Percentiles rank a stretch among this genome's conserved stretches.
Conservation (phyloP, 2,888 invertebrate species). For the Melinaea marsaeus region DNA sequence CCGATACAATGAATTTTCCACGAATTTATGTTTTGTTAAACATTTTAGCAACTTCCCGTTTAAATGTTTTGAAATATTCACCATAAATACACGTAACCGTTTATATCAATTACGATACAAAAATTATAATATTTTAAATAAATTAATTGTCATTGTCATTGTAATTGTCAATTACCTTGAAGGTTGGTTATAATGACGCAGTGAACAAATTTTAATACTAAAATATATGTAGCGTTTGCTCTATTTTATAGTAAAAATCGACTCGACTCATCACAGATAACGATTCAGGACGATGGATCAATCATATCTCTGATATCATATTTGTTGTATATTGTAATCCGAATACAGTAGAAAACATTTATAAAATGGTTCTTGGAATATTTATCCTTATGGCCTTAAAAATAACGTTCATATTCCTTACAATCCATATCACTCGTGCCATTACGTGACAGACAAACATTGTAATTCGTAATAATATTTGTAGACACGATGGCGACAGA, state of each 20-base stretch:
- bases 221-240: no score
- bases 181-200: no score
- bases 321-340: slow-evolving; percentile 1
- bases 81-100: background rate
- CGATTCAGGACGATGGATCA: slow-evolving; percentile 26
- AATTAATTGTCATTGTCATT: background rate
- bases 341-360: background rate
- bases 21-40: slow-evolving; percentile 26
- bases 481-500: slow-evolving; percentile 31
- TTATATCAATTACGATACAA: no score
- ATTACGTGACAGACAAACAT: slow-evolving; percentile 12
- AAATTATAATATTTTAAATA: background rate
- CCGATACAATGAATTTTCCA: slow-evolving; percentile 35
- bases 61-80: slow-evolving; percentile 5
- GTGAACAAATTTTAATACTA: no score
- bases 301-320: slow-evolving; percentile 20
- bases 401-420: background rate
- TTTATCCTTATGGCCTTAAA: background rate
- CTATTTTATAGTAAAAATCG: slow-evolving; percentile 11
- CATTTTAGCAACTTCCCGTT: slow-evolving; percentile 24
- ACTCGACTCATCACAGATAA: slow-evolving; percentile 26
- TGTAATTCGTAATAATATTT: slow-evolving; percentile 20
- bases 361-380: background rate
- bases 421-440: background rate
- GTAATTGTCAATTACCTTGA: no score